Evolutionary conservation across 2,888 invertebrate genomes (phyloP), one percentile per base, ranked within the genome.

Genomic region (Drosophila recens): DNA sequence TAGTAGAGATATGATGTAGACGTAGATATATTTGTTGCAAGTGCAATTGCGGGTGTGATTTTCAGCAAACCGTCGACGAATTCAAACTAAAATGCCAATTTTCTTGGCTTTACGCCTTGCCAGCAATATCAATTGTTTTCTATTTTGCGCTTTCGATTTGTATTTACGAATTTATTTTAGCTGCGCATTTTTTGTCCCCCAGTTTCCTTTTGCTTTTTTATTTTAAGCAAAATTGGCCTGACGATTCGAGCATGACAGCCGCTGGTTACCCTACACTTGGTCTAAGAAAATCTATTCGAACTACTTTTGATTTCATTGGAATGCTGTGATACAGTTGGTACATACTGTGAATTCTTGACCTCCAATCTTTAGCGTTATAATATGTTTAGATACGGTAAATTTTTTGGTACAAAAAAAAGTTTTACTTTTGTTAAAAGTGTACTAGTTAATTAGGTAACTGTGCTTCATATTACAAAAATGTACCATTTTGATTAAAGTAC

Each of bases 131-230:
- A 85, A 83, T 88, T 88, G 83, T 70, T 88, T 80, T 85, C 89
- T 85, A 81, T 83, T 88, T 88, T 85, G 81, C 70, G 76, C 80
- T 86, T 84, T 88, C 88, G 83, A 84, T 88, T 75, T 86, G 72
- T 63, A 66, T 81, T 82, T 79, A 62, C 77, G 79, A 80, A 77
- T 86, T 86, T 85, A 88, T 85, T 88, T 85, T 86, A 49, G 89
- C 70, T 77, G 78, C 57, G 71, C 76, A 68, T 72, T 82, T 66
- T 30, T 63, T 51, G 42, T 62, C 11, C 42, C 45, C 63, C 36
- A 38, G 46, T 65, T 73, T 76, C 53, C 62, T 73, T 67, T 69
- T 51, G 61, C 17, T 71, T 69, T 61, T 82, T 68, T 81, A 57
- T 67, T 69, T 70, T 45, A 79, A 72, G 69, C 56, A 62, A 49